These are phyloP conservation scores for Poecilia velifera DNA, from an alignment of 2,797 vertebrate species.

Conservation along the genomic window DNA sequence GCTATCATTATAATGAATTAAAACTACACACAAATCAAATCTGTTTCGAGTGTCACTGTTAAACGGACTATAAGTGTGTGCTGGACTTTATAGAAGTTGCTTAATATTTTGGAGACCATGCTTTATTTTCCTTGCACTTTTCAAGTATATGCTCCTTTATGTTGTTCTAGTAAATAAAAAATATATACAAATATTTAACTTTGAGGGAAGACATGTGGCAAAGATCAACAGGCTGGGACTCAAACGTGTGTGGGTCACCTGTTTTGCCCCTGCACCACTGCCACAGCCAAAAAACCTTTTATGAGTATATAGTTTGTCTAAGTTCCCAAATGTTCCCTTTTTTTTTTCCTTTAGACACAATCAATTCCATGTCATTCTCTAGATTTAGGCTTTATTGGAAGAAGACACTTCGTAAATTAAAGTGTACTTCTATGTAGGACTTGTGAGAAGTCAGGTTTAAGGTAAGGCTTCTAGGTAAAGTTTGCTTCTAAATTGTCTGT, in stretches of 20 bases:
- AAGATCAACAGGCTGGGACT: no score
- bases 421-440: constrained; percentile 64
- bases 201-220: background rate
- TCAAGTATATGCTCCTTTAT: background rate
- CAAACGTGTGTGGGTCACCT: background rate
- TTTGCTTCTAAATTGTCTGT: constrained; percentile 34
- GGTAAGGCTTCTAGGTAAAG: constrained; percentile 41
- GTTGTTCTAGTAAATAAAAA: background rate
- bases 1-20: background rate
- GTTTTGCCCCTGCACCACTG: background rate
- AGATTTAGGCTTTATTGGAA: constrained; percentile 26
- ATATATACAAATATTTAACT: background rate
- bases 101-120: background rate
- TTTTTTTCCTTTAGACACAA: constrained; percentile 19
- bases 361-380: constrained; percentile 44
- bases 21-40: background rate
- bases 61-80: no score
- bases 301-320: background rate
- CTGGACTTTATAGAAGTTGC: no score
- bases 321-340: constrained; percentile 1
- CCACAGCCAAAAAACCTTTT: background rate
- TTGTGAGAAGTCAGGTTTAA: constrained; percentile 65
- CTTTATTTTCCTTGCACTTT: background rate
- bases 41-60: no score
- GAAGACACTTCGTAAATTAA: constrained; percentile 58